These are phyloP conservation scores for Orius insidiosus DNA, from an alignment of 1,140 invertebrate genomes.

Conservation along the genomic window DNA sequence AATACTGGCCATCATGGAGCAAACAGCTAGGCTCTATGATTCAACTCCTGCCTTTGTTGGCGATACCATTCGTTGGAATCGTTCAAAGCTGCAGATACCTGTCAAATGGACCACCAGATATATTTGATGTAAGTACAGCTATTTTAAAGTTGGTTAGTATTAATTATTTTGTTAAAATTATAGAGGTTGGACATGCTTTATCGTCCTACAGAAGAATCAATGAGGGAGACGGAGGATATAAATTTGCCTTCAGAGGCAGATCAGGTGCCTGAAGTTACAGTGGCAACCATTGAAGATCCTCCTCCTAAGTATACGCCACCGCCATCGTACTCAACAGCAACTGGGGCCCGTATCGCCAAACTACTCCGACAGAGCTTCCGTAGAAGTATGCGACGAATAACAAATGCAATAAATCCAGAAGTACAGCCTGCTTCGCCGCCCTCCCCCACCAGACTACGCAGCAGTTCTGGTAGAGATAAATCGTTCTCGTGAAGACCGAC, in stretches of 20 bases:
- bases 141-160: not conserved
- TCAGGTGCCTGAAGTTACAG: constrained; percentile 20
- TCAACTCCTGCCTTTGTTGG: constrained; percentile 56
- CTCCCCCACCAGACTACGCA: constrained; percentile 44
- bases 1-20: constrained; percentile 58
- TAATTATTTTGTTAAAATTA: constrained; percentile 17
- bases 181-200: constrained; percentile 59
- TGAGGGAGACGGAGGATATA: constrained; percentile 25
- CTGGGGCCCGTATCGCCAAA: constrained; percentile 62
- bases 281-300: constrained; percentile 46
- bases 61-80: constrained; percentile 57
- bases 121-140: constrained; percentile 55
- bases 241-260: constrained; percentile 23
- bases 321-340: constrained; percentile 79
- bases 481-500: constrained; percentile 20
- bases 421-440: constrained; percentile 31
- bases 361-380: constrained; percentile 59
- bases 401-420: constrained; percentile 20
- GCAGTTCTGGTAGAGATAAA: constrained; percentile 42
- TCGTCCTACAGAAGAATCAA: constrained; percentile 32
- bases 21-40: constrained; percentile 58
- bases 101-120: constrained; percentile 61
- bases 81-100: constrained; percentile 70
- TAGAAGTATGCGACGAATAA: constrained; percentile 54
- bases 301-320: constrained; percentile 86